These are phyloP conservation scores for Epinotia brunnichana DNA, from an alignment of 2,888 invertebrate genomes.

Conservation along the genomic window DNA sequence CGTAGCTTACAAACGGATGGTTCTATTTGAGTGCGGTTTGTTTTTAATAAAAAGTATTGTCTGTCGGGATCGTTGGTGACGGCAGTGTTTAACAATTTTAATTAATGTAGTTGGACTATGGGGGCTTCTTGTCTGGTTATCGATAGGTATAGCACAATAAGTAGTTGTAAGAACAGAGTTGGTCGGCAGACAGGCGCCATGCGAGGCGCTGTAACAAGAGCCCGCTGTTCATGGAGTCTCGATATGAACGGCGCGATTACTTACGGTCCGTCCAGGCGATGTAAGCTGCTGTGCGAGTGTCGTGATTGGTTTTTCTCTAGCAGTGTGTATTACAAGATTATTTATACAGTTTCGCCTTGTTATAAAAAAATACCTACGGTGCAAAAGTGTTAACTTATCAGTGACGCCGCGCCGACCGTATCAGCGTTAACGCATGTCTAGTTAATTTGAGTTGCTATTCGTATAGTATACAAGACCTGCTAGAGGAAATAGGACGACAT, in stretches of 20 bases:
- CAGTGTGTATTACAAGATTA: background rate
- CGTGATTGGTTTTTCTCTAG: background rate
- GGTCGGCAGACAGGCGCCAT: slow-evolving; percentile 47
- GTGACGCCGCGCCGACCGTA: background rate
- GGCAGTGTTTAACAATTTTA: background rate
- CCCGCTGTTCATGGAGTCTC: slow-evolving; percentile 68
- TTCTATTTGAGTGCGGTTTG: too few relatives aligned
- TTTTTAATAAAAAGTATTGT: too few relatives aligned
- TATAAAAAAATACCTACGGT: too few relatives aligned
- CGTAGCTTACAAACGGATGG: too few relatives aligned
- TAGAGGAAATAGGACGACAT: slow-evolving; percentile 9
- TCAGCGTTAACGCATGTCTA: background rate
- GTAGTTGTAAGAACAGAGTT: slow-evolving; percentile 17
- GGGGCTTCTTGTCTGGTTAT: background rate
- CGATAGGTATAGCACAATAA: slow-evolving; percentile 12
- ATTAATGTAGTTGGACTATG: background rate
- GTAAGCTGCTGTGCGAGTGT: slow-evolving; percentile 2
- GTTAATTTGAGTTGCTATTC: background rate
- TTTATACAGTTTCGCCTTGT: too few relatives aligned
- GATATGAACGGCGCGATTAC: slow-evolving; percentile 62
- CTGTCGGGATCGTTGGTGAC: too few relatives aligned
- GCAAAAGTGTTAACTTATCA: too few relatives aligned
- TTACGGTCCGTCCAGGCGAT: slow-evolving; percentile 36
- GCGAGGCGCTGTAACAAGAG: slow-evolving; percentile 61
- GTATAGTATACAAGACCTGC: background rate